phyloP scores from a whole-genome alignment of 2,113 vertebrate species.

The Antigone vipio region DNA sequence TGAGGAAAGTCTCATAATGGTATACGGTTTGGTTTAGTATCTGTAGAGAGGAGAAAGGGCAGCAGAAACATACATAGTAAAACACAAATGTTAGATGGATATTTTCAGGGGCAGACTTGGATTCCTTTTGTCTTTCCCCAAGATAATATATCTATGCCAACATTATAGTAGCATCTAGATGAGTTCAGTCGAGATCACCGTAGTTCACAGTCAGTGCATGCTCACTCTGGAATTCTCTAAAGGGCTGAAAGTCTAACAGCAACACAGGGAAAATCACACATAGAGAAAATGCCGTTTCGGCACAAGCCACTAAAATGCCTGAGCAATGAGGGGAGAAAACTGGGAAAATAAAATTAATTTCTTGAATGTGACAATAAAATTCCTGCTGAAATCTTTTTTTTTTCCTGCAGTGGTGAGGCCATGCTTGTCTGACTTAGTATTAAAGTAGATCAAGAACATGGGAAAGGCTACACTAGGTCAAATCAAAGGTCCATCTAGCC shows the following conservation, averaged over 20 bases:
- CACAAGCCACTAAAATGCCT: not conserved
- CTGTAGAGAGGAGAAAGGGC: not conserved
- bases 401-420: not conserved
- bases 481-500: not conserved
- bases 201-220: not conserved
- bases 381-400: not conserved
- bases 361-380: not conserved
- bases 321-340: not conserved
- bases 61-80: not conserved
- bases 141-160: not conserved
- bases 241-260: not conserved
- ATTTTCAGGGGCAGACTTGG: not conserved
- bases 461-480: not conserved
- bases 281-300: not conserved
- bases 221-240: not conserved
- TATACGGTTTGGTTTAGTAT: not conserved
- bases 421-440: not conserved
- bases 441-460: not conserved
- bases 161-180: not conserved
- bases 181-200: not conserved
- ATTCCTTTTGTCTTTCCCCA: not conserved
- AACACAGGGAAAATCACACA: not conserved
- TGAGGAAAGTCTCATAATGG: not conserved
- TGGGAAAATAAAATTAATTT: not conserved
- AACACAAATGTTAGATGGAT: not conserved